Evolutionary conservation across 2,113 vertebrate genomes (phyloP).

Genomic region (Hemiprocne comata): DNA sequence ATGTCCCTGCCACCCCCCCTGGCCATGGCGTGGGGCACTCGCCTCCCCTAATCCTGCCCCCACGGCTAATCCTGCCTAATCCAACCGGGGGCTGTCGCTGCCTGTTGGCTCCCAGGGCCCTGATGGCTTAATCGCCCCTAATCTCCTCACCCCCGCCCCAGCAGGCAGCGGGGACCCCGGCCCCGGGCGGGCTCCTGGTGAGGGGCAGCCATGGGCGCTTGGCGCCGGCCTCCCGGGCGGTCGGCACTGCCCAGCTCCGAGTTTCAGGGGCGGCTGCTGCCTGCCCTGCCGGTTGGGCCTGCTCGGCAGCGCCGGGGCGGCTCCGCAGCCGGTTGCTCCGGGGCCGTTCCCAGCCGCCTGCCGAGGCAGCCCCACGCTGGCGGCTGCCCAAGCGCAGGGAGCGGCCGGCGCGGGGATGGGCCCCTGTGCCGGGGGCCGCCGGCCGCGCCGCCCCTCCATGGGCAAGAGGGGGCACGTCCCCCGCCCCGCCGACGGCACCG

Average conservation of each 20-base stretch:
- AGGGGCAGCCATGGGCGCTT: background rate
- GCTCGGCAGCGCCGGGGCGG: constrained; percentile 60
- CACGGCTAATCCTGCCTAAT: constrained; percentile 59
- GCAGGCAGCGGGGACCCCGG: background rate
- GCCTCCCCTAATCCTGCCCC: constrained; percentile 37
- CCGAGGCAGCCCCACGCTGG: constrained; percentile 59
- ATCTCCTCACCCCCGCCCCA: constrained; percentile 6
- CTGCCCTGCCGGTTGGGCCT: constrained; percentile 60
- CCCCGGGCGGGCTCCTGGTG: background rate
- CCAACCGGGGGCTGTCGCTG: constrained; percentile 59
- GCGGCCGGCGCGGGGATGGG: constrained; percentile 57
- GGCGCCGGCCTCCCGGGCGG: background rate
- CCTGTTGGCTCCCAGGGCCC: constrained; percentile 31
- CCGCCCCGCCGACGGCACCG: constrained; percentile 12
- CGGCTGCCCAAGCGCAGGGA: constrained; percentile 56
- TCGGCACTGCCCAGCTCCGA: constrained; percentile 19
- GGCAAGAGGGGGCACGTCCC: constrained; percentile 55
- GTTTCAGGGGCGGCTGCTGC: constrained; percentile 53
- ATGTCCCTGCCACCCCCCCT: background rate
- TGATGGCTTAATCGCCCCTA: constrained; percentile 62
- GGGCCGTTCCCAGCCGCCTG: constrained; percentile 49
- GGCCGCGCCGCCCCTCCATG: background rate
- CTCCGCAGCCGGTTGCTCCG: constrained; percentile 37
- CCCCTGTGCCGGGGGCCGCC: constrained; percentile 31
- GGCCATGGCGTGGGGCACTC: background rate